Percentiles rank a stretch among this genome's conserved stretches.
phyloP scores from a whole-genome alignment of 2,888 invertebrate genomes.

The Limenitis camilla region DNA sequence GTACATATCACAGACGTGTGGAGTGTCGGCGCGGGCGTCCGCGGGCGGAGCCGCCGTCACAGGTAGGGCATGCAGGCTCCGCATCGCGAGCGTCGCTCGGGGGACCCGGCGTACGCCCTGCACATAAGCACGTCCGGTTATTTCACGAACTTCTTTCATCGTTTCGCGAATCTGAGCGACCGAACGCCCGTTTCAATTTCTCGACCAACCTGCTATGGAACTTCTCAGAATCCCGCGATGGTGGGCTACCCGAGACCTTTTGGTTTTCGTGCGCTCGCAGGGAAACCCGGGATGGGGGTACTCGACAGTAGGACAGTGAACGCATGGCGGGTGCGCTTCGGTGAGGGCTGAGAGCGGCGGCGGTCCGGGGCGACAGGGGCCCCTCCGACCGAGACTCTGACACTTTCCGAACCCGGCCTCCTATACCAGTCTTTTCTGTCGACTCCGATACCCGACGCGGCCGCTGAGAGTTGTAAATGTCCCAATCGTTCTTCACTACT shows the following conservation, averaged over 20 bases:
- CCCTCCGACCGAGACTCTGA: slow-evolving; percentile 85
- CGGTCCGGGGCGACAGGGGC: slow-evolving; percentile 78
- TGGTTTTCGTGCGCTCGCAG: slow-evolving; percentile 77
- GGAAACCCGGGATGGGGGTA: slow-evolving; percentile 75
- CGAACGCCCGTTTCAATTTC: slow-evolving; percentile 82
- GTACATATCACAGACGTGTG: slow-evolving; percentile 63
- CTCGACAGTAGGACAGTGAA: slow-evolving; percentile 71
- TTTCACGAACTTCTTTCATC: slow-evolving; percentile 74
- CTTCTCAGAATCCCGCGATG: slow-evolving; percentile 79
- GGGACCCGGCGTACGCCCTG: slow-evolving; percentile 67
- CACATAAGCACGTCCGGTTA: slow-evolving; percentile 63
- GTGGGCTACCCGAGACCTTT: slow-evolving; percentile 78
- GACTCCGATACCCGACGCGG: slow-evolving; percentile 85
- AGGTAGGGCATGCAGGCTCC: slow-evolving; percentile 67
- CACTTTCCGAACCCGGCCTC: slow-evolving; percentile 67
- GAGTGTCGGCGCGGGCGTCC: slow-evolving; percentile 41
- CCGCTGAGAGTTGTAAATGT: slow-evolving; percentile 90
- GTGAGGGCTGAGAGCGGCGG: slow-evolving; percentile 73
- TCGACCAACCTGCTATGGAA: slow-evolving; percentile 87
- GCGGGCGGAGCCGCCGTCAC: slow-evolving; percentile 39
- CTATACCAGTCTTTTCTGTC: slow-evolving; percentile 43
- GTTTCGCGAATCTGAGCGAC: slow-evolving; percentile 69
- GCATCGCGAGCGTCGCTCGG: slow-evolving; percentile 60
- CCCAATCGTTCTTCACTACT: slow-evolving; percentile 94
- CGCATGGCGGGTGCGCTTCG: slow-evolving; percentile 79